phyloP scores from a whole-genome alignment of 2,113 vertebrate species.

The Equus przewalskii region DNA sequence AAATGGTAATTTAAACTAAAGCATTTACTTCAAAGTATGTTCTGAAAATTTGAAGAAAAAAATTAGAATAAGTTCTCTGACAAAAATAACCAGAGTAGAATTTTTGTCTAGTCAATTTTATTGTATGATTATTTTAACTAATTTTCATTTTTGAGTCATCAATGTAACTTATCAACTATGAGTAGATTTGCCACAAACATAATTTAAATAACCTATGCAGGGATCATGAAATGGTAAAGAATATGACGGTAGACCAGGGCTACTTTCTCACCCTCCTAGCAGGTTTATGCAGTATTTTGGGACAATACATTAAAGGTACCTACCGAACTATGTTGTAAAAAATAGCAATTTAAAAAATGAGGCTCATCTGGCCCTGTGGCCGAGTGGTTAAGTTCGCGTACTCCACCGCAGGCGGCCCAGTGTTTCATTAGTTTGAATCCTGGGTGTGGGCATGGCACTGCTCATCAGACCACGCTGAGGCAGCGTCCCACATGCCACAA shows the following conservation, averaged over 20 bases:
- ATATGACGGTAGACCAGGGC: not conserved
- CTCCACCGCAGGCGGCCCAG: too few relatives aligned
- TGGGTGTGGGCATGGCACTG: too few relatives aligned
- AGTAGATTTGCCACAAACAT: not conserved
- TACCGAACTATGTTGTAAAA: not conserved
- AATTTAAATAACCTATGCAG: not conserved
- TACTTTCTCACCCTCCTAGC: not conserved
- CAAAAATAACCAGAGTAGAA: not conserved
- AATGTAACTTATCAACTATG: not conserved
- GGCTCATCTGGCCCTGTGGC: too few relatives aligned
- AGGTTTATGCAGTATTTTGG: not conserved
- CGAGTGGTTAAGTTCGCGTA: too few relatives aligned
- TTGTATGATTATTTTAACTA: not conserved
- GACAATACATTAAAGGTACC: not conserved
- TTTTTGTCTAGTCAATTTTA: not conserved
- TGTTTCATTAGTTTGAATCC: too few relatives aligned
- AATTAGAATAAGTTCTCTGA: not conserved
- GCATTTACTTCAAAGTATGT: not conserved
- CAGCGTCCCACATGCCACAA: too few relatives aligned
- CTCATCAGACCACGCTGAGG: too few relatives aligned
- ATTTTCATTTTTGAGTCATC: not conserved
- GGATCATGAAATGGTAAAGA: not conserved
- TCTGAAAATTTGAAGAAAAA: slow-evolving; percentile 18
- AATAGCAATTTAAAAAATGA: not conserved
- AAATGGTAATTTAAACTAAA: not conserved